These are phyloP conservation scores for Colostygia pectinataria DNA, from an alignment of 2,888 invertebrate genomes.

Conservation along the genomic window DNA sequence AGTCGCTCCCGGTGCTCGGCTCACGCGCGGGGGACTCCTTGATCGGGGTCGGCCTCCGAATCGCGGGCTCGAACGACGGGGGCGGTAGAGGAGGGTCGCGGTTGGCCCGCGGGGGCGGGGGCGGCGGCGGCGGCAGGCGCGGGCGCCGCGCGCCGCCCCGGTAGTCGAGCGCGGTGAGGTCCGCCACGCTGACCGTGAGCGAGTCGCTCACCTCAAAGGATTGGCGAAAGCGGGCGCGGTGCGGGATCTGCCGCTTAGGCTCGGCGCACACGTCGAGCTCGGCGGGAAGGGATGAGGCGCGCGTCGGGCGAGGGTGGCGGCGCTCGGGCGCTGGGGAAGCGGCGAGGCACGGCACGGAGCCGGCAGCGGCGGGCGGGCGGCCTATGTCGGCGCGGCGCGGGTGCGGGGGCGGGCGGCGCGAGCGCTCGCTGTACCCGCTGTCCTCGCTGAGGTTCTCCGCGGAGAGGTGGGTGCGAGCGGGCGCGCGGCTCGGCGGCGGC, in stretches of 20 bases:
- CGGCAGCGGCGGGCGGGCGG: constrained; percentile 56
- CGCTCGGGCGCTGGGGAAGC: constrained; percentile 59
- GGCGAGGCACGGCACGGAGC: constrained; percentile 69
- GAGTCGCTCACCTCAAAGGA: constrained; percentile 72
- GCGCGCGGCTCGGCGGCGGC: constrained; percentile 61
- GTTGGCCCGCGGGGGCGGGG: constrained; percentile 53
- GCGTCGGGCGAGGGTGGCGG: constrained; percentile 66
- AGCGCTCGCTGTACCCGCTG: constrained; percentile 88
- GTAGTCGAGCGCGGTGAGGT: constrained; percentile 84
- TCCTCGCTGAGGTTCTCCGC: constrained; percentile 91
- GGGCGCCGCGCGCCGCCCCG: constrained; percentile 66
- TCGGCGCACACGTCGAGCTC: constrained; percentile 85
- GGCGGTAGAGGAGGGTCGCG: constrained; percentile 54
- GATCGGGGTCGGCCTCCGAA: constrained; percentile 41
- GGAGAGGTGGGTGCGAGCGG: constrained; percentile 82
- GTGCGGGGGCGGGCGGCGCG: constrained; percentile 66
- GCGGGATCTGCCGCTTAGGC: constrained; percentile 55
- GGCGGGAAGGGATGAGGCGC: constrained; percentile 84
- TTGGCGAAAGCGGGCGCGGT: constrained; percentile 73
- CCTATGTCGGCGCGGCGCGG: constrained; percentile 42
- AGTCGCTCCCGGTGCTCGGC: constrained; percentile 74
- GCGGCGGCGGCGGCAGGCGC: constrained; percentile 69
- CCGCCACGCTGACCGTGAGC: constrained; percentile 85
- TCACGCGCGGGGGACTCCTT: constrained; percentile 60
- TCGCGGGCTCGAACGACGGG: constrained; percentile 50